Evolutionary conservation across 2,113 vertebrate genomes (phyloP).

Genomic region (Artemisiospiza belli): DNA sequence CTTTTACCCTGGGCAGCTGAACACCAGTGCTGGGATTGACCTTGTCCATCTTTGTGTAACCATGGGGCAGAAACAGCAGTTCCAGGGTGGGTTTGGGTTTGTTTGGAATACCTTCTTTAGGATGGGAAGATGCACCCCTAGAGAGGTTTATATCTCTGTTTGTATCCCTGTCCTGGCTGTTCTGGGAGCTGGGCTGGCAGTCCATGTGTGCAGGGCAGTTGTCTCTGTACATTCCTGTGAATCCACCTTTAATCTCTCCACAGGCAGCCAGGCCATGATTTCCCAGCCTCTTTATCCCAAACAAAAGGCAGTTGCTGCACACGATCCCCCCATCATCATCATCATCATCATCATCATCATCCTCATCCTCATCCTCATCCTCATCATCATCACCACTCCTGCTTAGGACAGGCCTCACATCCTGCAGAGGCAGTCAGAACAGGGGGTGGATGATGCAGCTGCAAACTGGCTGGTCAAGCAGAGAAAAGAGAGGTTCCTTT

Average conservation of each 20-base stretch:
- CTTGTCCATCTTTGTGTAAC: neutral
- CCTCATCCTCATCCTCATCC: neutral
- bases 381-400: neutral
- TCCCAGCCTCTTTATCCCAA: neutral
- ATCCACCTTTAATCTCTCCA: neutral
- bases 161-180: no score
- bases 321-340: neutral
- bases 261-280: rapidly evolving
- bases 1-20: neutral
- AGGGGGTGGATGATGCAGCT: neutral
- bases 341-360: neutral
- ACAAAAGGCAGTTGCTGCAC: neutral
- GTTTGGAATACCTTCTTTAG: neutral
- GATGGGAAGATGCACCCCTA: neutral
- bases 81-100: neutral
- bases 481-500: neutral
- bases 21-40: neutral
- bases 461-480: neutral
- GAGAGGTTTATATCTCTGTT: neutral
- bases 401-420: rapidly evolving
- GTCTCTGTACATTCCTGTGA: neutral
- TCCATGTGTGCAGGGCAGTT: neutral
- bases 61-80: neutral
- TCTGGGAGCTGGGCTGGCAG: neutral
- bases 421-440: rapidly evolving